A percentile compares a stretch with the other conserved stretches of the same genome.
Conservation (phyloP, 35 echinoderm and acorn worm genomes). For the Nesometra sesokonis region DNA sequence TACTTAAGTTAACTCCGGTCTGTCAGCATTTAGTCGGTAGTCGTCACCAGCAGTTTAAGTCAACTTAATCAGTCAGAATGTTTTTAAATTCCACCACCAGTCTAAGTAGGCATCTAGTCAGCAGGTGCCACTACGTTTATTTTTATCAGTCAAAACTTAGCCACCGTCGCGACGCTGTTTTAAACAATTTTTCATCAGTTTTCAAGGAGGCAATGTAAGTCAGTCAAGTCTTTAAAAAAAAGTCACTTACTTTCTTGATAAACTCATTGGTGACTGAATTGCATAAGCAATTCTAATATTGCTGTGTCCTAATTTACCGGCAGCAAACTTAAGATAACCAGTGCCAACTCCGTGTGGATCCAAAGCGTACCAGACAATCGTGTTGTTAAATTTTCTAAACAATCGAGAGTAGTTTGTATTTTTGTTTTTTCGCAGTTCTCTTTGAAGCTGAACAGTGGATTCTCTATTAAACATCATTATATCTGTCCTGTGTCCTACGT, state of each 20-base stretch:
- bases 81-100: too few relatives aligned
- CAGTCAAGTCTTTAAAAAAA: too few relatives aligned
- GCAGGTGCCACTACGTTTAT: too few relatives aligned
- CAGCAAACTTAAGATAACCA: not conserved
- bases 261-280: not conserved
- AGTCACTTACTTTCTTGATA: not conserved
- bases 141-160: too few relatives aligned
- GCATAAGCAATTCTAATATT: not conserved
- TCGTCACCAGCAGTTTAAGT: too few relatives aligned
- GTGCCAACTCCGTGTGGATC: not conserved
- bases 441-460: not conserved
- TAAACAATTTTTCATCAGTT: too few relatives aligned
- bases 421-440: not conserved
- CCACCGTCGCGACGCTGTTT: too few relatives aligned
- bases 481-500: not conserved
- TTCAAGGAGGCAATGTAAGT: too few relatives aligned
- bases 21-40: too few relatives aligned
- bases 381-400: not conserved
- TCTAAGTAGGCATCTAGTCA: too few relatives aligned
- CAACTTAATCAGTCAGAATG: too few relatives aligned
- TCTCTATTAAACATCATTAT: not conserved
- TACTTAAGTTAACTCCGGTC: too few relatives aligned
- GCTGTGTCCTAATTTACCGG: not conserved
- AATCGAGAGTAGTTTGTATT: not conserved
- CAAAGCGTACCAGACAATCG: not conserved